These are phyloP conservation scores for Chloebia gouldiae DNA, from an alignment of 2,113 vertebrate genomes.

Conservation along the genomic window DNA sequence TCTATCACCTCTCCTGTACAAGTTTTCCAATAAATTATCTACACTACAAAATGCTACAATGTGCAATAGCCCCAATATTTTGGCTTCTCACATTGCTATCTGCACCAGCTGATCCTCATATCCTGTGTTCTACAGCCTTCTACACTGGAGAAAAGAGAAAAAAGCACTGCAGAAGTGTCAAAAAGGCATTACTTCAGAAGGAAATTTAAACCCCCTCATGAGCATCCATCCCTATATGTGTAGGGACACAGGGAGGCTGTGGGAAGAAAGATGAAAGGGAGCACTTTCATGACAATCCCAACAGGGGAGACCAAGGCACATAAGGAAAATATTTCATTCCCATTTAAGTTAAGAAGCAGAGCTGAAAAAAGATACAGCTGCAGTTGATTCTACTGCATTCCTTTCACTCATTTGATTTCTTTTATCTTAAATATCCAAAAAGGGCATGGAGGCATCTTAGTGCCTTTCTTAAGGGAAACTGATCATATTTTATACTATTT, in stretches of 20 bases:
- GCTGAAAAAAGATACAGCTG: not conserved
- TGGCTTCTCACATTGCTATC: not conserved
- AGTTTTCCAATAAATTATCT: constrained; percentile 2
- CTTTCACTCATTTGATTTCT: not conserved
- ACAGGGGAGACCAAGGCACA: not conserved
- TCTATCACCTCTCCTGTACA: not conserved
- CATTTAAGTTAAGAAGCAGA: not conserved
- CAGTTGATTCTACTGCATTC: not conserved
- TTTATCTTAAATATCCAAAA: not conserved
- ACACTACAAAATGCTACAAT: constrained; percentile 10
- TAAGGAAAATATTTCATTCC: not conserved
- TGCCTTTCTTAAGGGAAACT: not conserved
- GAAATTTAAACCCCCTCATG: not conserved
- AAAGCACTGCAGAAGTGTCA: not conserved
- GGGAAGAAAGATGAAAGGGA: not conserved
- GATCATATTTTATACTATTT: not conserved
- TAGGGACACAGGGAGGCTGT: not conserved
- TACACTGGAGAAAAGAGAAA: not conserved
- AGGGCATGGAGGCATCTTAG: not conserved
- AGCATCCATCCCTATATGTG: not conserved
- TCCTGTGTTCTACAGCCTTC: not conserved
- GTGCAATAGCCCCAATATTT: not conserved
- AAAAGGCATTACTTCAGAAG: not conserved
- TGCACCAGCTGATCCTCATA: constrained; percentile 55
- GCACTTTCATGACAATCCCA: not conserved